phyloP scores from a whole-genome alignment of 1,140 invertebrate species.

The Macrosteles quadrilineatus region DNA sequence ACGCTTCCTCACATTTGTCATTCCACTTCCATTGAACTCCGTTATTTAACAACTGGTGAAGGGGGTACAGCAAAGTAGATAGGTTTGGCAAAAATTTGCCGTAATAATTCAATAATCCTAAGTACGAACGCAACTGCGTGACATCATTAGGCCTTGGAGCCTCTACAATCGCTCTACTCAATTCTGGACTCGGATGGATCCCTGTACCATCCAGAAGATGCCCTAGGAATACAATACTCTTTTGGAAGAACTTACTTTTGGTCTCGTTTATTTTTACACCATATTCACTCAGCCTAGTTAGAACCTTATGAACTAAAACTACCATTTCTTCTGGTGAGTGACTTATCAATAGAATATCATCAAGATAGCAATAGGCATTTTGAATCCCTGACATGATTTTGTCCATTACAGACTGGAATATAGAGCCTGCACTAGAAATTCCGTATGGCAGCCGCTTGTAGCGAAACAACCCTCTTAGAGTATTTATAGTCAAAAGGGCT shows the following conservation, averaged over 20 bases:
- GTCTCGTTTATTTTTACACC: background rate
- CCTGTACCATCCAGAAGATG: conserved; percentile 13
- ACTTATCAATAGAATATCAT: conserved; percentile 23
- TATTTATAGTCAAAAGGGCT: background rate
- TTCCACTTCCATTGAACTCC: too few species aligned
- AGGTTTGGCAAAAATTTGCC: conserved; percentile 26
- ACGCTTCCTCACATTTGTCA: too few species aligned
- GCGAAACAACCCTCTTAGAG: background rate
- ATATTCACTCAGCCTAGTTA: background rate
- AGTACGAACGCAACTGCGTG: background rate
- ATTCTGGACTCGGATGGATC: background rate
- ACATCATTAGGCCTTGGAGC: conserved; percentile 2
- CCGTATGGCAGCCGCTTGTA: background rate
- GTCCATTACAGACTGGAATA: background rate
- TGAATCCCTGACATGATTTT: background rate
- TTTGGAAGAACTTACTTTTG: conserved; percentile 6
- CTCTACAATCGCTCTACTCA: background rate
- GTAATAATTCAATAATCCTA: conserved; percentile 26
- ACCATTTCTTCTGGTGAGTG: background rate
- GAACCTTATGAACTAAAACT: background rate
- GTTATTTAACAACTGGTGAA: too few species aligned
- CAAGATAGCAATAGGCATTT: background rate
- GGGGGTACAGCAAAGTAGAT: too few species aligned
- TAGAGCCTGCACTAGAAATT: background rate
- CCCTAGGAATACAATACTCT: background rate